phyloP scores from a whole-genome alignment of 2,888 invertebrate species.

The Colletes collaris region DNA sequence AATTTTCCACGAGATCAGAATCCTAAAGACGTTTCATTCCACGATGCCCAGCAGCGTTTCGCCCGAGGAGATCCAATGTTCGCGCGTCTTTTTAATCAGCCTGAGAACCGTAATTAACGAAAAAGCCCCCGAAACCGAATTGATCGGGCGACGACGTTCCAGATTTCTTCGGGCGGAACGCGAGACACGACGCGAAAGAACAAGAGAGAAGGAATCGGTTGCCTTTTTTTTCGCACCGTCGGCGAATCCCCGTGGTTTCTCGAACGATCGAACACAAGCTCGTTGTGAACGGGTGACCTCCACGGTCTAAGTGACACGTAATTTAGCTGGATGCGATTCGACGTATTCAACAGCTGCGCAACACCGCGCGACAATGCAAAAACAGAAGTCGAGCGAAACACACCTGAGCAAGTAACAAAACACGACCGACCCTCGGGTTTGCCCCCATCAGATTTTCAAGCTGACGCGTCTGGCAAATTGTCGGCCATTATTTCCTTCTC shows the following conservation, averaged over 20 bases:
- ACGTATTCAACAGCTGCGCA: constrained; percentile 42
- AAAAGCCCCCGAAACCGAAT: constrained; percentile 11
- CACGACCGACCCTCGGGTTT: background rate
- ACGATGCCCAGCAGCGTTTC: background rate
- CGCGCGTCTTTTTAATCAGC: constrained; percentile 36
- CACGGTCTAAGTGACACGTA: constrained; percentile 52
- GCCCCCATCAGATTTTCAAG: constrained; percentile 3
- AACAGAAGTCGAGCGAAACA: constrained; percentile 33
- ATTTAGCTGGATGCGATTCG: constrained; percentile 18
- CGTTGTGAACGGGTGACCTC: constrained; percentile 44
- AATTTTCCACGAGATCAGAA: too few species aligned
- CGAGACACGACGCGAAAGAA: too few species aligned
- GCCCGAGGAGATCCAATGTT: background rate
- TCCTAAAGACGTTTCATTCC: too few species aligned
- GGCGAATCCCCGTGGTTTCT: background rate
- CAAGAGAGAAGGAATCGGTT: too few species aligned
- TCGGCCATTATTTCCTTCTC: background rate
- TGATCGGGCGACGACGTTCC: background rate
- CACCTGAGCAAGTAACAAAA: constrained; percentile 55
- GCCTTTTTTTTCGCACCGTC: too few species aligned
- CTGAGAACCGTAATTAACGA: constrained; percentile 37
- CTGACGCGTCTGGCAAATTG: background rate
- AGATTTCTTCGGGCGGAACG: too few species aligned
- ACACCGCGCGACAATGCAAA: constrained; percentile 28
- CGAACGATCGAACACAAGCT: constrained; percentile 18